Percentiles rank a stretch among this genome's conserved stretches.
These are phyloP conservation scores for Heliconius hewitsoni DNA, from an alignment of 1,140 invertebrate species.

Conservation along the genomic window DNA sequence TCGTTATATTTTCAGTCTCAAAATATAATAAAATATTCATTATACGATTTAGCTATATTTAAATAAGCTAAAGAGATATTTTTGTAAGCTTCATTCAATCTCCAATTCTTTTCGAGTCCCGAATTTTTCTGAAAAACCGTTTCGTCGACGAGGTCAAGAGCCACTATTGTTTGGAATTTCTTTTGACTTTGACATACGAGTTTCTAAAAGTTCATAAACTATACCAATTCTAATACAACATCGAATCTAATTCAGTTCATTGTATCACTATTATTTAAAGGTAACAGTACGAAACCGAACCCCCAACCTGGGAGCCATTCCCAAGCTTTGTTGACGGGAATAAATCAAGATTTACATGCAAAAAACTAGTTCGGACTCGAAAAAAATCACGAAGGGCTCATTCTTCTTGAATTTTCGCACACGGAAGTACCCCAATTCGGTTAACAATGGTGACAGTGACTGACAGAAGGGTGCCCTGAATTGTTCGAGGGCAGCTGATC, in stretches of 20 bases:
- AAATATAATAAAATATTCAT: too few species aligned
- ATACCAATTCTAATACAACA: conserved; percentile 16
- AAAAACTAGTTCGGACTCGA: conserved; percentile 59
- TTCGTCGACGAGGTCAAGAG: conserved; percentile 7
- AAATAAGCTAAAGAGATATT: too few species aligned
- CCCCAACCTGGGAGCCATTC: conserved; percentile 47
- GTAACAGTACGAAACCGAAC: conserved; percentile 45
- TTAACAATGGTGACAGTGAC: conserved; percentile 49
- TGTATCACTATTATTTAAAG: conserved; percentile 47
- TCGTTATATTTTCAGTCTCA: too few species aligned
- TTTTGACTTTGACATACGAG: conserved; percentile 5
- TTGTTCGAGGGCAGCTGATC: conserved; percentile 63
- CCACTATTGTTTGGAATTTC: background rate
- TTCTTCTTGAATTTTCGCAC: conserved; percentile 63
- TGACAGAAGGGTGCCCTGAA: conserved; percentile 55
- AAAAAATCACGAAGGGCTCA: conserved; percentile 48
- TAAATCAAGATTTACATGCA: conserved; percentile 73
- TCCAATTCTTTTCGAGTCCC: background rate
- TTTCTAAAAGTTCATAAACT: conserved; percentile 11
- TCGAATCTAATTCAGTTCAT: conserved; percentile 49
- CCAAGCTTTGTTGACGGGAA: conserved; percentile 72
- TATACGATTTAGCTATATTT: too few species aligned
- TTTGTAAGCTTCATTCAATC: background rate
- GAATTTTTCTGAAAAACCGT: background rate
- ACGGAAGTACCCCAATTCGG: conserved; percentile 64